Percentiles rank a stretch among this genome's conserved stretches.
Conservation (phyloP, 1,140 invertebrate genomes). For the Nymphalis io region DNA sequence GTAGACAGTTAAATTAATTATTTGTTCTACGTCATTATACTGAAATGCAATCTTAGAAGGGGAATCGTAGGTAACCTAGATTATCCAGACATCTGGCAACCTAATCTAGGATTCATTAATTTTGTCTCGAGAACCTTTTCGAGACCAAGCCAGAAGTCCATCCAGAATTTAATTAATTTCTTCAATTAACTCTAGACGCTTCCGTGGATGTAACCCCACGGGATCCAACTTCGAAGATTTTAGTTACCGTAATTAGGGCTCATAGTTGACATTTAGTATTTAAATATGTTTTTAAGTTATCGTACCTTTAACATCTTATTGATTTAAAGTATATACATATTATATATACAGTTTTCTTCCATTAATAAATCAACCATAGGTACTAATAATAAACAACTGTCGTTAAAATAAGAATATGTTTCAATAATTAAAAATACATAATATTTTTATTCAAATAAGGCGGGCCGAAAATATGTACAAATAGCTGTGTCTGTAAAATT, state of each 20-base stretch:
- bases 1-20: conserved; percentile 3
- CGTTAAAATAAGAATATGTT: no score
- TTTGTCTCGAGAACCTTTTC: conserved; percentile 21
- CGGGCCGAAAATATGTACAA: no score
- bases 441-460: no score
- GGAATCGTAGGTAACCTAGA: not conserved
- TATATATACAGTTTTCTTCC: no score
- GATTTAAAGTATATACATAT: no score
- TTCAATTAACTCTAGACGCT: conserved; percentile 29
- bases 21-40: not conserved
- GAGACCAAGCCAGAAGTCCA: conserved; percentile 13
- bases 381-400: no score
- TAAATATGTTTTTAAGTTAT: not conserved
- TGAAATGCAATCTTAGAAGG: not conserved
- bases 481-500: no score
- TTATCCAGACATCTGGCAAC: conserved; percentile 1
- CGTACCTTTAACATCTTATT: no score
- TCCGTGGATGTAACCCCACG: conserved; percentile 10
- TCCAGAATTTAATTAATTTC: conserved; percentile 27
- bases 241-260: not conserved
- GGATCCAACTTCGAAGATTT: conserved; percentile 6
- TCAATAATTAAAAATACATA: no score
- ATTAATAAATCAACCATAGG: no score
- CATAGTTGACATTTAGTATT: not conserved
- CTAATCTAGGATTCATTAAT: conserved; percentile 25